Conservation (phyloP, 2,888 invertebrate genomes). For the Tetranychus truncatus region DNA sequence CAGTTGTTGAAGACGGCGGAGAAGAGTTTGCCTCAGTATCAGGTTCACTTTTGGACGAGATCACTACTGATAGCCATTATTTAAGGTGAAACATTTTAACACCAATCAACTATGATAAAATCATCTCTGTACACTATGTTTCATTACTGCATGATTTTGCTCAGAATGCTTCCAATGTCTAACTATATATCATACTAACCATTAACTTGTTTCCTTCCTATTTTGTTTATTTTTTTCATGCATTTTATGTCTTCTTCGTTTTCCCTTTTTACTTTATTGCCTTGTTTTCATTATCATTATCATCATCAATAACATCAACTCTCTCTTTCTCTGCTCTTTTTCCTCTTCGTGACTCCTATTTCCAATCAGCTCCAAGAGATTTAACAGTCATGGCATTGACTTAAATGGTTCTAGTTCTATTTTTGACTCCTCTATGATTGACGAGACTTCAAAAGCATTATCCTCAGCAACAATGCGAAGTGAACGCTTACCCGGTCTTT, state of each 20-base stretch:
- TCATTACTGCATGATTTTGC: background rate
- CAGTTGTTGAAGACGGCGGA: conserved; percentile 43
- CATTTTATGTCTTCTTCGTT: background rate
- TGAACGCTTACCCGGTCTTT: background rate
- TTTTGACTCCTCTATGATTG: conserved; percentile 6
- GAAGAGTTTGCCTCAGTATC: conserved; percentile 66
- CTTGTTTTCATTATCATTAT: background rate
- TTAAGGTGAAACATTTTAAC: background rate
- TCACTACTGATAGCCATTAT: conserved; percentile 35
- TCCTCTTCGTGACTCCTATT: background rate
- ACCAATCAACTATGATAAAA: background rate
- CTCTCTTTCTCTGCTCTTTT: background rate
- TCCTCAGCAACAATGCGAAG: background rate
- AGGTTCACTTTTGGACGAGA: conserved; percentile 45
- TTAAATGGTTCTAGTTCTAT: background rate
- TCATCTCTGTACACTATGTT: background rate
- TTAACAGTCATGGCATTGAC: background rate
- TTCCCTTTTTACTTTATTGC: background rate
- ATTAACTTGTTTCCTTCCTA: background rate
- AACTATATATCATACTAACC: background rate
- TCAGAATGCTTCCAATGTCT: background rate
- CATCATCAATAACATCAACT: background rate
- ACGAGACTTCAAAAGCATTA: conserved; percentile 14
- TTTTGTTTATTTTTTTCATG: conserved; percentile 2
- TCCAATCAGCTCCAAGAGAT: conserved; percentile 1